A percentile compares a stretch with the other conserved stretches of the same genome.
These are phyloP conservation scores for Burhinus oedicnemus DNA, from an alignment of 2,113 vertebrate genomes.

Conservation along the genomic window DNA sequence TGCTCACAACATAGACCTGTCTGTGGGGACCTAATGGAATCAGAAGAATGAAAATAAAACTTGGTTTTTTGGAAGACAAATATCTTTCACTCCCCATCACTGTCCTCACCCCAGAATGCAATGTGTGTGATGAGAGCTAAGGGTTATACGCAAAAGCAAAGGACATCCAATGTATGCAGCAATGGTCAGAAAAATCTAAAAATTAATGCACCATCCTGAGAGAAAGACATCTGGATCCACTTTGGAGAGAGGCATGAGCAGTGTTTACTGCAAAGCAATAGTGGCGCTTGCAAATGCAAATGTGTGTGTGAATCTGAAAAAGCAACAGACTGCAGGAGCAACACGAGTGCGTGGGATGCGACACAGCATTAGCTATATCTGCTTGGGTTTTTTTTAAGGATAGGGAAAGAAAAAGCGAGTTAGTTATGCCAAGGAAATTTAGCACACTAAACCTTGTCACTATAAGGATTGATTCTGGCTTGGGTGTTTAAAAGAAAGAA, in stretches of 20 bases:
- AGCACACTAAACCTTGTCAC: conserved; percentile 16
- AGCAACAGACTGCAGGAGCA: conserved; percentile 64
- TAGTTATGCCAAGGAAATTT: conserved; percentile 32
- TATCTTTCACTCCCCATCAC: neutral
- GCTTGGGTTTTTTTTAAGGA: neutral
- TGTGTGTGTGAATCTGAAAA: conserved; percentile 46
- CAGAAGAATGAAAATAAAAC: neutral
- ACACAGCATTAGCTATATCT: conserved; percentile 29
- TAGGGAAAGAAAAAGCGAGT: neutral
- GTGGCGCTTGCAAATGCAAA: conserved; percentile 61
- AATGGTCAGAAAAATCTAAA: neutral
- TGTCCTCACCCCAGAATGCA: fast-evolving
- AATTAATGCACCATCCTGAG: neutral
- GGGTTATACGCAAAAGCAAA: neutral
- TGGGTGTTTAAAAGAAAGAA: neutral
- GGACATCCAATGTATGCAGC: neutral
- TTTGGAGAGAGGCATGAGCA: neutral
- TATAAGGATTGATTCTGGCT: neutral
- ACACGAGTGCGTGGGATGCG: neutral
- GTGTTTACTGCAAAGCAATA: conserved; percentile 53
- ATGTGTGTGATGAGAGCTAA: neutral
- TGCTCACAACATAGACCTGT: neutral
- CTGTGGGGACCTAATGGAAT: neutral
- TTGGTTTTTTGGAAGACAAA: neutral
- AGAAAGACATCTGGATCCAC: conserved; percentile 37